Base-by-base conservation (phyloP, 2,888 invertebrate species). In the Tetragonisca angustula region DNA sequence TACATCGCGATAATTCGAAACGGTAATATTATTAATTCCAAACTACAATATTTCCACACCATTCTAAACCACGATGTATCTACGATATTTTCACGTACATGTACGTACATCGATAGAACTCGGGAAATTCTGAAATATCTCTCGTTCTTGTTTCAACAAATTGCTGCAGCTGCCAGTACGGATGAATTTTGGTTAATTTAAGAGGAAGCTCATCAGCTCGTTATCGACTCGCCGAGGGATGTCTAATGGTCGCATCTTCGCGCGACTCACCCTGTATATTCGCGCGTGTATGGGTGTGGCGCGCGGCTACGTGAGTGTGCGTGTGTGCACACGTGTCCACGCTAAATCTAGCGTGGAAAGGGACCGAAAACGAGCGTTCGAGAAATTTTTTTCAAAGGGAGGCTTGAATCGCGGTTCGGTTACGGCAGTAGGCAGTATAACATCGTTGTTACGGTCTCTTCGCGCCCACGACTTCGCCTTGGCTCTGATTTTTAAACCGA, bases 321-420 rank as follows among this genome's bases (percentile, higher is more conserved):
- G 64, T 36, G 36, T 9, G 36, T 59, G 32, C 50, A 62, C 79
- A 76, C 64, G 76, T 73, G 79, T 27, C 32, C 36, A n/a, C 56
- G 72, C 64, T 83, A 83, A 84, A 79, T 84, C 79, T 69, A 61
- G 50, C 73, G 61, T 62, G 61, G 65, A 76, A 67, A 69, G 72
- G 72, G 69, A 27, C 69, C 67, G 54, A 24, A 43, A 43, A 24
- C 24, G 24, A 24, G 24, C 62, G 27, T 19, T 9, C 32, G 32
- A 62, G 73, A 50, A 68, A 43, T 43, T 43, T 61, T 69, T 82
- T 67, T 68, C 54, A 9, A 59, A 72, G 74, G 78, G 76, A 72
- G 52, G 21, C 59, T 19, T 32, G 71, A 76, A 68, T 68, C 64
- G 62, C 72, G 68, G 68, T 49, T 52, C 27, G 78, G 62, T 36